These are phyloP conservation scores for Drosophila paranaensis DNA, from an alignment of 2,888 invertebrate species.

Conservation along the genomic window DNA sequence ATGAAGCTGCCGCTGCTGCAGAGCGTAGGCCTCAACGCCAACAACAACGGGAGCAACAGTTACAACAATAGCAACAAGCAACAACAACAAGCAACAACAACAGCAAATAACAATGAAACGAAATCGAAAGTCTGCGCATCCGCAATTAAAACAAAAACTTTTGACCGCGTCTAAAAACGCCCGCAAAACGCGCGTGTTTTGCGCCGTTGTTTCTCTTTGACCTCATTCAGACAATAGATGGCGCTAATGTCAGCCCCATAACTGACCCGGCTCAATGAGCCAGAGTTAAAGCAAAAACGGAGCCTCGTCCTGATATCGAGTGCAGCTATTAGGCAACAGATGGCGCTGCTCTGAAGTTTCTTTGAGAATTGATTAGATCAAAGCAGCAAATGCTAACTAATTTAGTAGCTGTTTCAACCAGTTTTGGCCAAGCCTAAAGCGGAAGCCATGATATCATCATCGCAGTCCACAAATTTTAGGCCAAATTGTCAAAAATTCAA, in stretches of 20 bases:
- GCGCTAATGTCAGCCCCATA: constrained; percentile 14
- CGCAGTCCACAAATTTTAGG: not conserved
- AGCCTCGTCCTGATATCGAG: not conserved
- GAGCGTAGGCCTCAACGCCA: constrained; percentile 43
- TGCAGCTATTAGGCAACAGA: not conserved
- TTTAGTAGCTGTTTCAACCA: not conserved
- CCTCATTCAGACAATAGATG: constrained; percentile 47
- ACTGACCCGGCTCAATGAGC: constrained; percentile 51
- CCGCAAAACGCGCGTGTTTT: constrained; percentile 48
- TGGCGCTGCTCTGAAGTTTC: not conserved
- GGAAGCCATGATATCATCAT: constrained; percentile 18
- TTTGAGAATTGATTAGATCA: no score
- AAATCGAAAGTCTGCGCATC: constrained; percentile 79
- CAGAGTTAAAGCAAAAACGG: not conserved
- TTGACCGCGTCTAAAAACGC: constrained; percentile 57
- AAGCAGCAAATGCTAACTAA: not conserved
- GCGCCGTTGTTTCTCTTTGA: constrained; percentile 21
- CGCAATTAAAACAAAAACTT: constrained; percentile 66
- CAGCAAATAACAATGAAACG: constrained; percentile 46
- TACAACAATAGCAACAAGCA: not conserved
- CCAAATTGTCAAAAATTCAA: not conserved
- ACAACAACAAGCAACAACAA: constrained; percentile 6
- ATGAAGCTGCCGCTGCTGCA: constrained; percentile 39
- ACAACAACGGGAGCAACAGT: constrained; percentile 17
- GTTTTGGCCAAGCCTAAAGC: not conserved